Conservation (phyloP, 2,888 invertebrate genomes). For the Parnassius mnemosyne region DNA sequence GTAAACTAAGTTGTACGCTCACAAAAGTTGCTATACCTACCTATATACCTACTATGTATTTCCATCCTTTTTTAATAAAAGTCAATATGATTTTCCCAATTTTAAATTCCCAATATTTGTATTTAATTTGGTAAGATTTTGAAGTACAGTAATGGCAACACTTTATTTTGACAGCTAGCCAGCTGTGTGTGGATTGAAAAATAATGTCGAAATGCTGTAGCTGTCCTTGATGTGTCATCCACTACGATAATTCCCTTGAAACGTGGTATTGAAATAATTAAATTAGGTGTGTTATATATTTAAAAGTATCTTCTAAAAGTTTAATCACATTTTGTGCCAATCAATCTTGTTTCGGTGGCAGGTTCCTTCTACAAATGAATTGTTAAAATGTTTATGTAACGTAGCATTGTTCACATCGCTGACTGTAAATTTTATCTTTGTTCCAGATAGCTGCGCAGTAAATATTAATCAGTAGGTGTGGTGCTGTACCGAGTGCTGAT, state of each 20-base stretch:
- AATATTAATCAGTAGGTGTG: constrained; percentile 43
- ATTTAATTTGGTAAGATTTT: constrained; percentile 1
- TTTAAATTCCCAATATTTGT: background rate
- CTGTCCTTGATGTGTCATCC: constrained; percentile 78
- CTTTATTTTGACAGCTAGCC: constrained; percentile 65
- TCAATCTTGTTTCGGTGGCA: constrained; percentile 47
- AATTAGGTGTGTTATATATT: constrained; percentile 6
- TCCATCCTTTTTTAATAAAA: background rate
- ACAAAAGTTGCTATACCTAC: no score
- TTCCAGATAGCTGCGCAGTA: constrained; percentile 65
- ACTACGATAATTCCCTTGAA: constrained; percentile 62
- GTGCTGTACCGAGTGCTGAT: constrained; percentile 33
- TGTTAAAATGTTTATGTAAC: constrained; percentile 78
- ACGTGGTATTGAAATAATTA: constrained; percentile 49
- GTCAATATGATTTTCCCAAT: background rate
- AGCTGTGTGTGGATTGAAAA: constrained; percentile 74
- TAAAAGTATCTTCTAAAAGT: constrained; percentile 3
- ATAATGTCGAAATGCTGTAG: constrained; percentile 60
- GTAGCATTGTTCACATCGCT: constrained; percentile 65
- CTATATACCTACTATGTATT: background rate
- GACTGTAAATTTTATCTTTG: constrained; percentile 67
- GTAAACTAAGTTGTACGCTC: no score
- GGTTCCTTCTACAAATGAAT: constrained; percentile 53
- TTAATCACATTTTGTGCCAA: background rate
- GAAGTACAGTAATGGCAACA: constrained; percentile 54